These are phyloP conservation scores for Drosophila nigrodunni DNA, from an alignment of 1,140 invertebrate genomes.

Conservation along the genomic window DNA sequence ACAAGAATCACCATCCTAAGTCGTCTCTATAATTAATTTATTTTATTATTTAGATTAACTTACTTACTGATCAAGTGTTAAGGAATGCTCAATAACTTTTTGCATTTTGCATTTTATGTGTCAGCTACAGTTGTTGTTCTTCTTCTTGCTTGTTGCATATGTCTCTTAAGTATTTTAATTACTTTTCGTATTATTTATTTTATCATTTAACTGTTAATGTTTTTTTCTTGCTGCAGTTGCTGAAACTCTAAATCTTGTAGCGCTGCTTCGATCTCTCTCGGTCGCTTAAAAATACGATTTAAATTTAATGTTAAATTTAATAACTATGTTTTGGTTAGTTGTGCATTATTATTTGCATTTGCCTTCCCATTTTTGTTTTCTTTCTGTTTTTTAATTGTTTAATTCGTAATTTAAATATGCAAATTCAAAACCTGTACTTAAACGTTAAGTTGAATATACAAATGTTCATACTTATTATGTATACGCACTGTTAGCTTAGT, in stretches of 20 bases:
- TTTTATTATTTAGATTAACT: conserved; percentile 32
- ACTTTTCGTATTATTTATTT: conserved; percentile 21
- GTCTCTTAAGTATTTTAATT: conserved; percentile 53
- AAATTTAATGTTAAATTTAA: conserved; percentile 52
- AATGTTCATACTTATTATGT: conserved; percentile 59
- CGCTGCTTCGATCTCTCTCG: conserved; percentile 54
- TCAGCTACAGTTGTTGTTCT: conserved; percentile 47
- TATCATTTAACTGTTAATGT: conserved; percentile 61
- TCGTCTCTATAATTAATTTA: conserved; percentile 19
- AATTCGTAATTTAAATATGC: conserved; percentile 67
- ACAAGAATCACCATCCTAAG: conserved; percentile 41
- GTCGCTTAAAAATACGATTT: conserved; percentile 59
- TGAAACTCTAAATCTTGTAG: conserved; percentile 80
- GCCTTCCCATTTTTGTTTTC: conserved; percentile 30
- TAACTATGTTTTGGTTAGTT: conserved; percentile 62
- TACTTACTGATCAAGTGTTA: conserved; percentile 43
- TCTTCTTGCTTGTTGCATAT: conserved; percentile 48
- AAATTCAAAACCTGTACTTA: conserved; percentile 80
- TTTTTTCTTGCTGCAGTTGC: conserved; percentile 47
- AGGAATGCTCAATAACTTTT: conserved; percentile 40
- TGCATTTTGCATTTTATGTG: conserved; percentile 43
- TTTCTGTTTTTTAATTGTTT: conserved; percentile 35
- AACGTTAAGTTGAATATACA: conserved; percentile 74
- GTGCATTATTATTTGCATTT: conserved; percentile 76
- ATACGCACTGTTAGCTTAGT: conserved; percentile 73